Conservation (phyloP, 2,113 vertebrate species). For the Neodon shergylaensis region DNA sequence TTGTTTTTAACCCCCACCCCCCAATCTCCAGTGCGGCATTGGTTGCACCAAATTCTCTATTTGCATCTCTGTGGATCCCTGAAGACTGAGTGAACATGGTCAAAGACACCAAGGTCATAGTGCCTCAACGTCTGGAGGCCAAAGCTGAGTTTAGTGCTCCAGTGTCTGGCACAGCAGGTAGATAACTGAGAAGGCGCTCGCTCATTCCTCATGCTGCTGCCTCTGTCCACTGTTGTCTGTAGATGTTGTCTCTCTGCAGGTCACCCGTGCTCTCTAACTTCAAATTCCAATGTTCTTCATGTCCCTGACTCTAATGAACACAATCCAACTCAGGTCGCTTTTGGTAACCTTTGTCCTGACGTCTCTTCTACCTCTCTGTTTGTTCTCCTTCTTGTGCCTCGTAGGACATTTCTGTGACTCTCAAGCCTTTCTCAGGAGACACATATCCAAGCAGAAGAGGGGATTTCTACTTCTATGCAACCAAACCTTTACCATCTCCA, state of each 20-base stretch:
- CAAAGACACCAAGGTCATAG: not conserved
- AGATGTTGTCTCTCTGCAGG: not conserved
- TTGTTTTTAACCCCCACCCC: not conserved
- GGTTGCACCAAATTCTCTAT: not conserved
- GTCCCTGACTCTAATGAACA: not conserved
- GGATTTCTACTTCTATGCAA: not conserved
- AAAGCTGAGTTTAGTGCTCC: not conserved
- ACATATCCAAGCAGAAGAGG: not conserved
- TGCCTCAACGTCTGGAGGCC: not conserved
- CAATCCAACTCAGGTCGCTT: not conserved
- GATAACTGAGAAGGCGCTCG: not conserved
- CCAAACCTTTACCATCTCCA: not conserved
- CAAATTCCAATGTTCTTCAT: not conserved
- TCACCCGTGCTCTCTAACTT: not conserved
- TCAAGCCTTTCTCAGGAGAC: not conserved
- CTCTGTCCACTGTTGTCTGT: not conserved
- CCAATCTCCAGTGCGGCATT: not conserved
- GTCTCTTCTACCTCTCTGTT: not conserved
- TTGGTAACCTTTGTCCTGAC: not conserved
- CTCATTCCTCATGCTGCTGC: rapidly evolving
- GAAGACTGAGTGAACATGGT: not conserved
- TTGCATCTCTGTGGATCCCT: not conserved
- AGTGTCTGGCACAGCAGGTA: not conserved
- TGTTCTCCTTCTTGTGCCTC: not conserved
- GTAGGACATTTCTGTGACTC: not conserved